A percentile compares a stretch with the other conserved stretches of the same genome.
Conservation (phyloP, 1,140 invertebrate species). For the Nasonia longicornis region DNA sequence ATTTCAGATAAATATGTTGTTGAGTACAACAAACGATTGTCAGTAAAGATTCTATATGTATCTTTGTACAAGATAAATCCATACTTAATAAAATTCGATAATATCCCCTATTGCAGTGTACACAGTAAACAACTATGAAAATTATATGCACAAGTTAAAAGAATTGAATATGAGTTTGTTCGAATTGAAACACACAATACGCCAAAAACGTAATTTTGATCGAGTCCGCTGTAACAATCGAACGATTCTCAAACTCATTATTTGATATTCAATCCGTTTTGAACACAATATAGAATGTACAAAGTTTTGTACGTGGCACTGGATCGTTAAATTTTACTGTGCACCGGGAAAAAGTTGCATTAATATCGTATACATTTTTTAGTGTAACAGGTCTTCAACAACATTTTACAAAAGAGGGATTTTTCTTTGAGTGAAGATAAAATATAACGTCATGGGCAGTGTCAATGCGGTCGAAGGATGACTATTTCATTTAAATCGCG, state of each 20-base stretch:
- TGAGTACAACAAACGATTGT: slow-evolving; percentile 7
- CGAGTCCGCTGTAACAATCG: neutral
- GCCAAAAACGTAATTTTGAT: neutral
- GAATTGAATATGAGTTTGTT: no score
- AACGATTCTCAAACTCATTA: neutral
- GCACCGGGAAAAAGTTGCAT: neutral
- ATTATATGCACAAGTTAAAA: no score
- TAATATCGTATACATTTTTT: neutral
- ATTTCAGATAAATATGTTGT: neutral
- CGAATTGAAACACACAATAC: no score
- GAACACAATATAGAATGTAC: neutral
- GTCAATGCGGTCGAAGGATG: neutral
- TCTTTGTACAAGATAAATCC: neutral
- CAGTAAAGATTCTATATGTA: neutral
- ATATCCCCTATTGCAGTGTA: neutral
- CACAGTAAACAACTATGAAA: neutral
- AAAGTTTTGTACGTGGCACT: neutral
- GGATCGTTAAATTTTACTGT: neutral
- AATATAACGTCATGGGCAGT: neutral
- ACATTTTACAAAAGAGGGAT: slow-evolving; percentile 12
- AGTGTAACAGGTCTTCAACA: neutral
- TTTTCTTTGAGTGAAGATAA: neutral
- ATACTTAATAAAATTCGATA: neutral
- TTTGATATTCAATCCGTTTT: neutral
- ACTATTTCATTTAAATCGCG: neutral